phyloP scores from a whole-genome alignment of 2,797 vertebrate species.

The Ambastaia sidthimunki region DNA sequence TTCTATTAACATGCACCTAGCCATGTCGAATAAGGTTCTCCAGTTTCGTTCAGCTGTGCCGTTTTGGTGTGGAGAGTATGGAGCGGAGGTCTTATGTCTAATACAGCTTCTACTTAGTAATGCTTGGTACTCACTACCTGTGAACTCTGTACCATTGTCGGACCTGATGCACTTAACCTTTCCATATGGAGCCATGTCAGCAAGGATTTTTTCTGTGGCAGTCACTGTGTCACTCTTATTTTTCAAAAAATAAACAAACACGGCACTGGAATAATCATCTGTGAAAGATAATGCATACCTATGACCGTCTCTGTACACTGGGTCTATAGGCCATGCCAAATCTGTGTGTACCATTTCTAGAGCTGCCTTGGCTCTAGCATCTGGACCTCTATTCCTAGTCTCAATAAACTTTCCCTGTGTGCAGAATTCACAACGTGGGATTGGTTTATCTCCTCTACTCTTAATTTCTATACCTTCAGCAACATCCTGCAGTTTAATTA shows the following conservation, averaged over 20 bases:
- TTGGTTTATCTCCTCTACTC: neutral
- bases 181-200: neutral
- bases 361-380: neutral
- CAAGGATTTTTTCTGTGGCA: neutral
- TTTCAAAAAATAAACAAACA: constrained; percentile 30
- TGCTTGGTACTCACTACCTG: neutral
- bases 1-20: constrained; percentile 6
- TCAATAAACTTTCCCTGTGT: neutral
- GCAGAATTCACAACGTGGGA: neutral
- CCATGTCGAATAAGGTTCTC: constrained; percentile 1
- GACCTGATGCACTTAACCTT: neutral
- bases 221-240: neutral
- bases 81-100: neutral
- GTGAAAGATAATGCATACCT: neutral
- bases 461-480: constrained; percentile 16
- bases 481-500: constrained; percentile 6
- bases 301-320: neutral
- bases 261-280: constrained; percentile 19
- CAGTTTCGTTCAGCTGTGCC: neutral
- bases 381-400: neutral
- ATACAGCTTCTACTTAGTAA: neutral
- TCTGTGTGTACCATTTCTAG: constrained; percentile 5
- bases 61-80: neutral
- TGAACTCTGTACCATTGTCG: neutral
- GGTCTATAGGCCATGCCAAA: neutral